Percentiles rank a stretch among this genome's conserved stretches.
Evolutionary conservation across 2,113 vertebrate genomes (phyloP).

Genomic region (Nothobranchius furzeri): DNA sequence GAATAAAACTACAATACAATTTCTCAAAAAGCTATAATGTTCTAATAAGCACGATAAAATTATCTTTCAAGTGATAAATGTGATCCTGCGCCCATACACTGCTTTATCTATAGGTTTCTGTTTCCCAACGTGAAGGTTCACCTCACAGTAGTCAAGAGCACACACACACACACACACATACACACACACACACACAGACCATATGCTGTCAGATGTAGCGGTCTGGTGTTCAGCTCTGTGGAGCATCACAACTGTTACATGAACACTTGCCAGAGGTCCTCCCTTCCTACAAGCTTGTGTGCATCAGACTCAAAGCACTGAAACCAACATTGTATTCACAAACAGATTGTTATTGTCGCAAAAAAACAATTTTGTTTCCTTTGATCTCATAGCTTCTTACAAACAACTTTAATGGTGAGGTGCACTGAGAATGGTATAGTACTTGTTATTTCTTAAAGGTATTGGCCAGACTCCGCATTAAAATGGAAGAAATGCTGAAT

Average conservation of each 20-base stretch:
- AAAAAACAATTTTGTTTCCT: no score
- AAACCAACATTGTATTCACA: not conserved
- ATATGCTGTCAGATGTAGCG: slow-evolving; percentile 53
- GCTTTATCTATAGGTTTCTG: not conserved
- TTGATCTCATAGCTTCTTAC: no score
- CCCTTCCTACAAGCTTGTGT: slow-evolving; percentile 19
- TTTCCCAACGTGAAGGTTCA: slow-evolving; percentile 27
- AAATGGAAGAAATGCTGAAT: no score
- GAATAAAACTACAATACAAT: no score
- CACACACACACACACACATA: slow-evolving; percentile 1
- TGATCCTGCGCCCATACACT: no score
- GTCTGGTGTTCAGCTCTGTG: slow-evolving; percentile 33
- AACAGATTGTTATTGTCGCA: not conserved
- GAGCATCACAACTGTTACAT: slow-evolving; percentile 38
- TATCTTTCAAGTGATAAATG: no score
- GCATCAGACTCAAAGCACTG: not conserved
- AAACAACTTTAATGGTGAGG: no score
- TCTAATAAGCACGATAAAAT: no score
- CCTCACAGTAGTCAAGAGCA: slow-evolving; percentile 31
- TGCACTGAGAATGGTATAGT: no score
- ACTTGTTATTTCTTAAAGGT: no score
- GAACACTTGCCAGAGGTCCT: slow-evolving; percentile 56
- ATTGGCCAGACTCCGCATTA: no score
- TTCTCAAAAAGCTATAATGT: no score
- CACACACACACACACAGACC: slow-evolving; percentile 29